Base-by-base conservation (phyloP, 2,888 invertebrate species). In the Amitus sp. region DNA sequence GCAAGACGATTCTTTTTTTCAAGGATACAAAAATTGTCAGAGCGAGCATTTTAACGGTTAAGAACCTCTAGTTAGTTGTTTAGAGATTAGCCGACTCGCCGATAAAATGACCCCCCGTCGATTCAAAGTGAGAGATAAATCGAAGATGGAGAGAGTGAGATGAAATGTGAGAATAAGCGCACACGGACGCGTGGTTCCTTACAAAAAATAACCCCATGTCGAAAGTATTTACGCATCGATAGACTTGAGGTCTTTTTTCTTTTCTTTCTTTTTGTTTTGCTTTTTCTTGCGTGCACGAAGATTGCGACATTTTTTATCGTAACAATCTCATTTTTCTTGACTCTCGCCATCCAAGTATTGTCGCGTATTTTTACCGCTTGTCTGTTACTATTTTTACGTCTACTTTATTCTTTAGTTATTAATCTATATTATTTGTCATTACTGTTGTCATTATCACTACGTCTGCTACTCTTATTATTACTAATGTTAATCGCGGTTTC, bases 41-140 rank as follows among this genome's bases (percentile, higher is more conserved):
- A 82, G 78, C 79, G 81, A 74, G 80, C 80, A 69, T 78, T 74
- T 73, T 79, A 70, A 79, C 72, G 69, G 66, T 79, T 82, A 80
- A 82, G 80, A 72, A 73, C 71, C 72, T 67, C 62, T 68, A 75
- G 73, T 75, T 76, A 76, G 72, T 76, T 74, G 70, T 77, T 80
- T 78, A 77, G 72, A 63, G 68, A 73, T 74, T 80, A 79, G 76
- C 70, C 65, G 65, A 72, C 69, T 68, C 67, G 67, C 68, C 47
- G 62, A 64, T 47, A 49, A n/a, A n/a, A 47, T 55, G 51, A 37
- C 58, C 42, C 34, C n/a, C 7, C 23, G 7, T 23, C 23, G 30
- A 30, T 10, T 7, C 30, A 10, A 30, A 30, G 30, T 30, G 30
- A 30, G 30, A 30, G n/a, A 30, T 7, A 30, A 30, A n/a, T n/a